These are phyloP conservation scores for Xenopus petersii DNA, from an alignment of 2,797 vertebrate genomes.

Conservation along the genomic window DNA sequence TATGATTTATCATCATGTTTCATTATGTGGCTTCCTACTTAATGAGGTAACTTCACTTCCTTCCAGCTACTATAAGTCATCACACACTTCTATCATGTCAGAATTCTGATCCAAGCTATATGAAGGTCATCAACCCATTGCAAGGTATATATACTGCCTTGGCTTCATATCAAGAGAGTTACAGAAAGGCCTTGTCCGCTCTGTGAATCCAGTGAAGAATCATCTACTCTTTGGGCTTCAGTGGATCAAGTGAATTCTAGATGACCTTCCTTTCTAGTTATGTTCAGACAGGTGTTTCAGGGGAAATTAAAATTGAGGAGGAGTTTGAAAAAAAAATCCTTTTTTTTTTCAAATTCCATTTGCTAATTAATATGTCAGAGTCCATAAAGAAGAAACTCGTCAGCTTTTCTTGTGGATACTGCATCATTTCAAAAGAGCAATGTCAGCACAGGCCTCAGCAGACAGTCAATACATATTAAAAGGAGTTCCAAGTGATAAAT, in stretches of 20 bases:
- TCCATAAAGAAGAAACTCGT: constrained; percentile 83
- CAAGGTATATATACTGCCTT: constrained; percentile 6
- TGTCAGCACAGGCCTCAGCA: constrained; percentile 76
- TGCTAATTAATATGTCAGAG: constrained; percentile 96
- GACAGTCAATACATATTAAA: constrained; percentile 88
- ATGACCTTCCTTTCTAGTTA: not conserved
- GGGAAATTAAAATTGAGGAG: constrained; percentile 26
- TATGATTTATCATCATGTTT: too few relatives aligned
- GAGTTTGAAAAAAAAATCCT: constrained; percentile 8
- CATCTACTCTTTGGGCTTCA: constrained; percentile 11
- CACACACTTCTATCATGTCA: too few relatives aligned
- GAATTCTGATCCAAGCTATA: not conserved
- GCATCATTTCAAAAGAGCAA: constrained; percentile 72
- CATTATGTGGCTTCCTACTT: too few relatives aligned
- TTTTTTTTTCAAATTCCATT: constrained; percentile 67
- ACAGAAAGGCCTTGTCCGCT: constrained; percentile 19
- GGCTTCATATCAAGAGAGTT: constrained; percentile 3
- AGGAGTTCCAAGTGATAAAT: constrained; percentile 67
- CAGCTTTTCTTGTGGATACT: constrained; percentile 73
- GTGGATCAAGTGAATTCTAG: constrained; percentile 4
- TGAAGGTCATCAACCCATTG: not conserved
- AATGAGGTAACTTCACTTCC: not conserved
- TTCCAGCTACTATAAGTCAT: too few relatives aligned
- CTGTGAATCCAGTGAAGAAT: constrained; percentile 19
- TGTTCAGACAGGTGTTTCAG: constrained; percentile 26